Evolutionary conservation across 2,113 vertebrate genomes (phyloP), one percentile per base, ranked within the genome.

Genomic region (Malurus alboscapulatus): DNA sequence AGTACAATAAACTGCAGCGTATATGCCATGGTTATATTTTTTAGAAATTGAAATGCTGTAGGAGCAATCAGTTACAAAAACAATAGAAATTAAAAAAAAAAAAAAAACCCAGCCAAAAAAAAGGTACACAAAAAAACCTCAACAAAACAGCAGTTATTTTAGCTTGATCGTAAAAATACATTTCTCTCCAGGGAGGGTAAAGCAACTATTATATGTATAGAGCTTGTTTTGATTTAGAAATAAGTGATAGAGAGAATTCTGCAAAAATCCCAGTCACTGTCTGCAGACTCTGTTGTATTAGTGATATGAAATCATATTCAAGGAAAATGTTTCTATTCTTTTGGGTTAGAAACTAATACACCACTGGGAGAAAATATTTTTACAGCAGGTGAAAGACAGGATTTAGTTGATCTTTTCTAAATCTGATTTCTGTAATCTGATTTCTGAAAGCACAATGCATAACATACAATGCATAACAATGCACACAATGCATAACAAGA

Each of bases 61-160:
- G 71, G 59, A 91, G 32, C 63, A 92, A 89, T 82, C 54, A 77
- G 59, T 86, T 67, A 57, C 38, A 92, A 83, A 96, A 87, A 45
- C 38, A 94, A 77, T 5, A 77, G 22, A 54, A 65, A 47, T 55
- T 57, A 12, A n/a, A 21, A 16, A 42, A 72, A 29, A n/a, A 4
- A 17, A 32, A 27, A 34, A 10, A 4, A 47, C n/a, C n/a, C 34
- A 34, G 34, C 34, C 34, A 34, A n/a, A 4, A 17, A 32, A 27
- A 34, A 10, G 3, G 38, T 38, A 38, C 38, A 38, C 11, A 38
- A 38, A 18, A n/a, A 22, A 29, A 6, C 6, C 12, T 2, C 40
- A 77, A 62, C 5, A 36, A 67, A 58, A 26, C n/a, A 80, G 21
- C 29, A 51, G 50, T 40, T 58, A 8, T 54, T 91, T 40, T 42